Conservation (phyloP, 1,140 invertebrate species). For the Myzus persicae region DNA sequence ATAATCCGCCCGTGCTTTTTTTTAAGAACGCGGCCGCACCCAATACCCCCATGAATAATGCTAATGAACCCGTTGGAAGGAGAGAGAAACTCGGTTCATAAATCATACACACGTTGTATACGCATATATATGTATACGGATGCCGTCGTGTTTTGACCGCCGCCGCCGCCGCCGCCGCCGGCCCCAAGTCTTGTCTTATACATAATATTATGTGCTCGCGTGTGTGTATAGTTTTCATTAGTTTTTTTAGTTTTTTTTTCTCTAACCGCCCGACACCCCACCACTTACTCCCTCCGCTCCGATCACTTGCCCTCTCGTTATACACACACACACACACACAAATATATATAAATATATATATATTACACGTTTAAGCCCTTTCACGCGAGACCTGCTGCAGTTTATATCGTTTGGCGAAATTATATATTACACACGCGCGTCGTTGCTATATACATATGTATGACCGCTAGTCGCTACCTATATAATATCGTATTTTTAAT, state of each 20-base stretch:
- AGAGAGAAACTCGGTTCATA: slow-evolving; percentile 53
- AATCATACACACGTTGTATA: slow-evolving; percentile 37
- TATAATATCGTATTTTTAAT: too few species aligned
- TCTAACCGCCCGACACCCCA: background rate
- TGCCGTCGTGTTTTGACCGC: slow-evolving; percentile 1
- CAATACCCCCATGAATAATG: slow-evolving; percentile 56
- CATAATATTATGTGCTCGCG: background rate
- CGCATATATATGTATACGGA: background rate
- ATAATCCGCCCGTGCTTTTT: slow-evolving; percentile 44
- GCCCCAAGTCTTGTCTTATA: slow-evolving; percentile 1
- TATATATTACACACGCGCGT: background rate
- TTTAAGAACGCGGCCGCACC: slow-evolving; percentile 55
- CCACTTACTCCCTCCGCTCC: background rate
- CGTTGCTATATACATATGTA: background rate
- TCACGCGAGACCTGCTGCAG: background rate
- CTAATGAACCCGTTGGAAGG: slow-evolving; percentile 51
- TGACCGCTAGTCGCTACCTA: background rate
- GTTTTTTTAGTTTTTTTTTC: slow-evolving; percentile 1
- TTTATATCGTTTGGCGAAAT: background rate
- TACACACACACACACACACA: too few species aligned
- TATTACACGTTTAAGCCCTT: background rate
- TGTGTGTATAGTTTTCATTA: background rate
- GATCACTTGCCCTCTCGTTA: background rate
- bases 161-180: too few species aligned
- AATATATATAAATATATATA: background rate